Evolutionary conservation across 2,888 invertebrate genomes (phyloP).

Genomic region (Troides aeacus): DNA sequence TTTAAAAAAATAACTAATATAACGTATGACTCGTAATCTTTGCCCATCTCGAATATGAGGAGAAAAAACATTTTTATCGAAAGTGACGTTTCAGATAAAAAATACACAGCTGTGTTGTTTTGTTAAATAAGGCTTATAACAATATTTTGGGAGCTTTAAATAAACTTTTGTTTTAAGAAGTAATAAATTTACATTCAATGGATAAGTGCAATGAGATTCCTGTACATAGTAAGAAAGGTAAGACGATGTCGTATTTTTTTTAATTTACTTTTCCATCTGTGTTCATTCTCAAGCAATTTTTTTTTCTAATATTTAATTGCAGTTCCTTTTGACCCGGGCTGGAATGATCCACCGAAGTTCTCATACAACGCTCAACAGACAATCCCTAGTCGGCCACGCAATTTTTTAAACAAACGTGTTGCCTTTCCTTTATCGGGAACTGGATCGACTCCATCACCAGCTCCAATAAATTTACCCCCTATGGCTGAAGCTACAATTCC

Average conservation of each 20-base stretch:
- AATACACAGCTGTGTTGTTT: no score
- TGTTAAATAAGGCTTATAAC: no score
- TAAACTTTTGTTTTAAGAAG: no score
- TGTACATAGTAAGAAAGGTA: slow-evolving; percentile 43
- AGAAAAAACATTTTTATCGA: no score
- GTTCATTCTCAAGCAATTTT: not conserved
- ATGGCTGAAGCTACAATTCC: slow-evolving; percentile 45
- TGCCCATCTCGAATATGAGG: no score
- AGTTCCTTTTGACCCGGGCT: slow-evolving; percentile 76
- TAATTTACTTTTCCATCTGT: not conserved
- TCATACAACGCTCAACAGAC: slow-evolving; percentile 65
- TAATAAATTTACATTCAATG: slow-evolving; percentile 35
- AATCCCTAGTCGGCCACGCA: slow-evolving; percentile 66
- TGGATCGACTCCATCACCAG: slow-evolving; percentile 39
- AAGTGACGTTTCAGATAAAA: no score
- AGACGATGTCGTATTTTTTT: not conserved
- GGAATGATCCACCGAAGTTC: slow-evolving; percentile 80
- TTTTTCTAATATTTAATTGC: slow-evolving; percentile 16
- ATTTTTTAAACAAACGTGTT: slow-evolving; percentile 76
- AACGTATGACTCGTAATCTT: no score
- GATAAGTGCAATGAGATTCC: slow-evolving; percentile 46
- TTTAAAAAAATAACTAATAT: no score
- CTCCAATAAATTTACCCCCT: slow-evolving; percentile 52
- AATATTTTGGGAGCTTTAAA: no score
- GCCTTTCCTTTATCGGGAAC: slow-evolving; percentile 69